These are phyloP conservation scores for Macrophya annulata DNA, from an alignment of 2,888 invertebrate genomes.

Conservation along the genomic window DNA sequence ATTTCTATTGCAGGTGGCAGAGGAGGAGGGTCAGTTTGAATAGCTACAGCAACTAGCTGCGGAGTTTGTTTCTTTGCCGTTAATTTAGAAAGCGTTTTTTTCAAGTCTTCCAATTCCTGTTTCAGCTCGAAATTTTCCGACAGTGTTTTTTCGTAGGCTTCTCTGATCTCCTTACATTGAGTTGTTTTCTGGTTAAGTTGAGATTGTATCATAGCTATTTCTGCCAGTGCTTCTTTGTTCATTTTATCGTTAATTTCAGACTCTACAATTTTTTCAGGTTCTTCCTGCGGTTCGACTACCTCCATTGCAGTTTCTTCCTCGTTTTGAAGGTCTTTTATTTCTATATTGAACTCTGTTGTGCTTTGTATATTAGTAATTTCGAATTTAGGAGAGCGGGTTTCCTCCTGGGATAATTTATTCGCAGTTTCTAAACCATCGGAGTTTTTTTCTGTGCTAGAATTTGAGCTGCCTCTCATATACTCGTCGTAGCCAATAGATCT, in stretches of 20 bases:
- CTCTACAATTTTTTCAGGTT: conserved; percentile 54
- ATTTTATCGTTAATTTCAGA: conserved; percentile 56
- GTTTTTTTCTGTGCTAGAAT: conserved; percentile 24
- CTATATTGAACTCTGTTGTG: background rate
- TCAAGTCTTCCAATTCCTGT: conserved; percentile 67
- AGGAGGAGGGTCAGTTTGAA: conserved; percentile 69
- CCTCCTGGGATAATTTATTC: background rate
- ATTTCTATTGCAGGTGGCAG: conserved; percentile 25
- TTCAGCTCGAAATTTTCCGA: conserved; percentile 71
- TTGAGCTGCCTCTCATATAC: conserved; percentile 68
- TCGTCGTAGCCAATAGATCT: conserved; percentile 72
- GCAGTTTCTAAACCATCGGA: background rate
- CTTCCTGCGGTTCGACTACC: conserved; percentile 50
- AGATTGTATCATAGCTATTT: conserved; percentile 62
- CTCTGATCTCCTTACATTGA: conserved; percentile 66
- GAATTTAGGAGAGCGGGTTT: background rate
- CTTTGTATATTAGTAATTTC: background rate
- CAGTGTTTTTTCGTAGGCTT: conserved; percentile 70
- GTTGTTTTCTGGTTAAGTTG: conserved; percentile 66
- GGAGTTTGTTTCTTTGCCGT: conserved; percentile 59
- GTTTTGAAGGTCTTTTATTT: background rate
- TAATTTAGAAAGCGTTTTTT: conserved; percentile 58
- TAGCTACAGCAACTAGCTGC: conserved; percentile 64
- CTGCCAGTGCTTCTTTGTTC: conserved; percentile 58
- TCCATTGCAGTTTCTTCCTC: conserved; percentile 36